These are phyloP conservation scores for Echiichthys vipera DNA, from an alignment of 2,797 vertebrate species.

Conservation along the genomic window DNA sequence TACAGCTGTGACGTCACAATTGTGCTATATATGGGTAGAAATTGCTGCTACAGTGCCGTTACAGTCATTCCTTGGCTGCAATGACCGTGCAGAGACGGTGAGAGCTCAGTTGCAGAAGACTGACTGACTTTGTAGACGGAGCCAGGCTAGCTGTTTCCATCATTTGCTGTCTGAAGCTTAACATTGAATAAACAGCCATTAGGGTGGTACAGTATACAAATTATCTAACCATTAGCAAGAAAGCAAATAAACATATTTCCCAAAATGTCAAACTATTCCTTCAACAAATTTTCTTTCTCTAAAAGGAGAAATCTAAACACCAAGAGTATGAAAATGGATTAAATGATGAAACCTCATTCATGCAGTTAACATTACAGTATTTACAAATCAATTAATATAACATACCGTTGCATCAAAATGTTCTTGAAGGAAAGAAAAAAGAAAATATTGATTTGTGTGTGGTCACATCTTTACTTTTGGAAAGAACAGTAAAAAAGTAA, in stretches of 20 bases:
- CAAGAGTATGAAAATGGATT: neutral
- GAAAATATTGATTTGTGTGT: slow-evolving; percentile 40
- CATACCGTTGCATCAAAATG: neutral
- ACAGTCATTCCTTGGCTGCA: too few relatives aligned
- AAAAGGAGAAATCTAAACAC: neutral
- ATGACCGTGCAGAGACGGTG: too few relatives aligned
- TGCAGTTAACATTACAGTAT: neutral
- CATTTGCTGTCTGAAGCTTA: neutral
- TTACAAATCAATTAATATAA: neutral
- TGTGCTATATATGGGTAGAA: too few relatives aligned
- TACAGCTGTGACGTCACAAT: too few relatives aligned
- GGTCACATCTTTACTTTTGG: slow-evolving; percentile 24
- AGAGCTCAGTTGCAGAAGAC: too few relatives aligned
- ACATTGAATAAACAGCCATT: neutral
- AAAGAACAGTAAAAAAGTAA: slow-evolving; percentile 38
- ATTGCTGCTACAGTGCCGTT: too few relatives aligned
- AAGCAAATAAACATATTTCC: neutral
- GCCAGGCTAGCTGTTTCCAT: too few relatives aligned
- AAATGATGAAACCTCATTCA: neutral
- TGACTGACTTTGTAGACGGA: too few relatives aligned
- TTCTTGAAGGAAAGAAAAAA: neutral
- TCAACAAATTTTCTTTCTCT: neutral
- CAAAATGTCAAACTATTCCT: neutral
- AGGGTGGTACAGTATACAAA: neutral
- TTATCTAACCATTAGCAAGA: neutral